Percentiles rank a stretch among this genome's conserved stretches.
These are phyloP conservation scores for Epistrophella euchroma DNA, from an alignment of 2,888 invertebrate genomes.

Conservation along the genomic window DNA sequence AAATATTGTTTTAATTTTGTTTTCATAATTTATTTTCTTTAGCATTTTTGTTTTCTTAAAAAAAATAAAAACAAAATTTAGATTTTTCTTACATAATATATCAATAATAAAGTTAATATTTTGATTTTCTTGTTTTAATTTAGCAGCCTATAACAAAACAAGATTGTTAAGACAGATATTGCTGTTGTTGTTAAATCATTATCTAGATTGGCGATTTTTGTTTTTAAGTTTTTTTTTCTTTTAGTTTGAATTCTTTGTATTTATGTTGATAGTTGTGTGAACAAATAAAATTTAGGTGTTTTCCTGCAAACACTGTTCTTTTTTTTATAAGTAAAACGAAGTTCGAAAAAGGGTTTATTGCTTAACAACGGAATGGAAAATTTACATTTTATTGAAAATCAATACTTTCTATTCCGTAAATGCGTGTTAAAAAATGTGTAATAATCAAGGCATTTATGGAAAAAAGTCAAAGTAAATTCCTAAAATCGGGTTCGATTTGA, in stretches of 20 bases:
- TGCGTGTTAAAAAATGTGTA: conserved; percentile 45
- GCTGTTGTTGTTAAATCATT: conserved; percentile 8
- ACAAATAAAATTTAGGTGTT: not conserved
- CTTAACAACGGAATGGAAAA: conserved; percentile 39
- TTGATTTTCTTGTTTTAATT: conserved; percentile 40
- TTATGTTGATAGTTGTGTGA: conserved; percentile 18
- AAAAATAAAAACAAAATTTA: conserved; percentile 62
- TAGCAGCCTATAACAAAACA: conserved; percentile 42
- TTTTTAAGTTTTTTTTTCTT: not conserved
- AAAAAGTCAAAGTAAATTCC: conserved; percentile 22
- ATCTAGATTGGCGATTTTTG: conserved; percentile 11
- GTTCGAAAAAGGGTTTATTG: conserved; percentile 34
- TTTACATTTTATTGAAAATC: conserved; percentile 34
- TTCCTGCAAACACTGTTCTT: not conserved
- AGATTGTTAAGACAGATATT: conserved; percentile 30
- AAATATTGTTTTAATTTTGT: conserved; percentile 25
- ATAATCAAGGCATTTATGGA: conserved; percentile 31
- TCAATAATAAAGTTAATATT: conserved; percentile 60
- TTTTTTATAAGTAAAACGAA: conserved; percentile 20
- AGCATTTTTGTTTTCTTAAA: conserved; percentile 57
- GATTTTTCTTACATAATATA: conserved; percentile 64
- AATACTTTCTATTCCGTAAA: conserved; percentile 47
- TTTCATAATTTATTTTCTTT: conserved; percentile 53
- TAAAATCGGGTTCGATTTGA: not conserved
- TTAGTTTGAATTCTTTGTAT: conserved; percentile 5